These are phyloP conservation scores for Orius insidiosus DNA, from an alignment of 1,140 invertebrate species.

Conservation along the genomic window DNA sequence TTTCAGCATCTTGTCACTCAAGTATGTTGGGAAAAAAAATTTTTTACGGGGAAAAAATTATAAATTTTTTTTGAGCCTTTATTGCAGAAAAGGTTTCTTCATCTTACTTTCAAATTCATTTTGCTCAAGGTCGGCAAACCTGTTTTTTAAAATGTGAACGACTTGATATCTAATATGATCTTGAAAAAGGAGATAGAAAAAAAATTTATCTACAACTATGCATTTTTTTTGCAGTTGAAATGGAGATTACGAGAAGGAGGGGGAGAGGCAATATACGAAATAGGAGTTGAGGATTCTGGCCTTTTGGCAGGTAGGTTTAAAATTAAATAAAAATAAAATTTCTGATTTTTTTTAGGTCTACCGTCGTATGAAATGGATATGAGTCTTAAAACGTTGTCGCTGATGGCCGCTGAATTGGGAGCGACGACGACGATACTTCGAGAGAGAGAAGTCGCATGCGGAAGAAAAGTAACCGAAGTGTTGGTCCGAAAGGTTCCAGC, in stretches of 20 bases:
- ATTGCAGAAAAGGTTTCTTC: no score
- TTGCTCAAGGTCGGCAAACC: no score
- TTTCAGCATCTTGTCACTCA: constrained; percentile 83
- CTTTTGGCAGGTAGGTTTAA: constrained; percentile 43
- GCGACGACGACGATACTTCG: constrained; percentile 58
- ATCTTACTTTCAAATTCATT: no score
- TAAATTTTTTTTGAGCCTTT: neutral
- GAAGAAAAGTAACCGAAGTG: constrained; percentile 58
- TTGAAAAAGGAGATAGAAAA: no score
- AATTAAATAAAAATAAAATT: constrained; percentile 40
- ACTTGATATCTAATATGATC: constrained; percentile 1
- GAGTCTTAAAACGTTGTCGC: constrained; percentile 60
- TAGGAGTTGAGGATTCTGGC: constrained; percentile 89
- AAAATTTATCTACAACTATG: no score
- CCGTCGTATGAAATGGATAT: constrained; percentile 59
- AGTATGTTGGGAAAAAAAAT: constrained; percentile 26
- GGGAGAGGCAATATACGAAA: constrained; percentile 91
- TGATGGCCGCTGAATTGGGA: constrained; percentile 70
- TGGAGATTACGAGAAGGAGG: constrained; percentile 74
- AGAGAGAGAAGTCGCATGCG: constrained; percentile 32
- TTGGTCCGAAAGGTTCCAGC: constrained; percentile 82
- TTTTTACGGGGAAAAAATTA: neutral
- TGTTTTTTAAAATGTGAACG: no score
- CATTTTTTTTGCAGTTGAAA: constrained; percentile 43
- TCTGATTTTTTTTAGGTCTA: constrained; percentile 56